Base-by-base conservation (phyloP, 2,888 invertebrate genomes). In the Eupithecia pulchellata region DNA sequence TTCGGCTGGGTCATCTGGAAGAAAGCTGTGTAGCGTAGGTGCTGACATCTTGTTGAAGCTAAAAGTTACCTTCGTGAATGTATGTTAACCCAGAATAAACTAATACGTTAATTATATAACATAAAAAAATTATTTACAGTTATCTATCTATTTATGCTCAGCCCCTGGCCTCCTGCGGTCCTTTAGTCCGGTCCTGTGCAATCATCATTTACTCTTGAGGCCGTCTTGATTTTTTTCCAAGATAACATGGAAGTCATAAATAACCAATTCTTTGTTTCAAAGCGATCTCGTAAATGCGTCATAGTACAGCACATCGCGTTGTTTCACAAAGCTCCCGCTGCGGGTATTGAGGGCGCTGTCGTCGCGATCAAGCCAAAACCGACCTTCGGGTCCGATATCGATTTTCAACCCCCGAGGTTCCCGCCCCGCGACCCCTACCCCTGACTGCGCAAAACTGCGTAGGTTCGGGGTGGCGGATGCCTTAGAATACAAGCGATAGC, bases 351-450 rank as follows among this genome's bases (percentile, higher is more conserved):
- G 20, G 60, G 60, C 60, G 60, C 60, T n/a, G 13, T 1, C 60
- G 34, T 9, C 32, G 20, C 30, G 1, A 6, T 29, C 29, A 58
- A 17, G 58, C 30, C 2, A n/a, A 30, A 58, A n/a, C 1, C 32
- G 5, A 17, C 30, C 32, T 58, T 58, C 3, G 11, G 14, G 30
- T n/a, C 58, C 9, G 30, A 9, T 61, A 61, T 61, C 60, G 60
- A 61, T 61, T 34, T 61, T n/a, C 13, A 6, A 34, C 20, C 60
- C 25, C 20, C 60, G 1, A 11, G 1, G 20, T 25, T 25, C 60
- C 34, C 60, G 34, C 60, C 60, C 60, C 60, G 34, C 60, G 13
- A 20, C 14, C 60, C 60, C 34, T n/a, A 11, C 60, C 60, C 34
- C 60, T 11, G 34, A 60, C 32, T 25, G 20, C 60, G 17, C n/a